A percentile compares a stretch with the other conserved stretches of the same genome.
phyloP scores from a whole-genome alignment of 2,113 vertebrate species.

The Nothocercus julius region DNA sequence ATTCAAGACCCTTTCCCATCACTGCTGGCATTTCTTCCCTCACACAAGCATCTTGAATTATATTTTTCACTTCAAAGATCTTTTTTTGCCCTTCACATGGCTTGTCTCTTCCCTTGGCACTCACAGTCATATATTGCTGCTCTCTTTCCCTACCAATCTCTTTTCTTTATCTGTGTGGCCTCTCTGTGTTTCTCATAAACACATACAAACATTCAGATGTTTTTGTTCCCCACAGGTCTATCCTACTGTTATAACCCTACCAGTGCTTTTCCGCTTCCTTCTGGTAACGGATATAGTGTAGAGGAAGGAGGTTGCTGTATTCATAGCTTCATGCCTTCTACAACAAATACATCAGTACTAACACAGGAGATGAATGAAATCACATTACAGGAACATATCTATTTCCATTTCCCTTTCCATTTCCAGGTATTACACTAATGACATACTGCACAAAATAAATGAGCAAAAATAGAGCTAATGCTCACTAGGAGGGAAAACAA shows the following conservation, averaged over 20 bases:
- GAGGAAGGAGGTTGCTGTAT: background rate
- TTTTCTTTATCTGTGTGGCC: background rate
- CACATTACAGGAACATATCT: background rate
- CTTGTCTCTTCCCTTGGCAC: background rate
- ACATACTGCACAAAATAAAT: background rate
- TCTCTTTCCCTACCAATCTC: background rate
- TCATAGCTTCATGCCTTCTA: background rate
- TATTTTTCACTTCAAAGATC: slow-evolving; percentile 1
- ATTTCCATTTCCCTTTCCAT: background rate
- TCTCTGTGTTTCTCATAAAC: background rate
- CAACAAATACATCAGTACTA: background rate
- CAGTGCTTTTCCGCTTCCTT: background rate
- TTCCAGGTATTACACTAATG: background rate
- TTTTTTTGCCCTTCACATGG: background rate
- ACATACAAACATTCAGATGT: background rate
- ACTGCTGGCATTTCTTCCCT: background rate
- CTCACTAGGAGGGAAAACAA: background rate
- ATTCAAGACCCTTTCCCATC: background rate
- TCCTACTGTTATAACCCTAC: background rate
- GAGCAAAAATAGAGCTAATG: background rate
- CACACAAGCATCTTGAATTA: background rate
- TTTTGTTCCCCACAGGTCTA: background rate
- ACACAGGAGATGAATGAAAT: background rate
- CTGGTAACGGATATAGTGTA: background rate
- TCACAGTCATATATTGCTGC: background rate